Evolutionary conservation across 2,888 invertebrate genomes (phyloP).

Genomic region (Sarcophaga carnaria): DNA sequence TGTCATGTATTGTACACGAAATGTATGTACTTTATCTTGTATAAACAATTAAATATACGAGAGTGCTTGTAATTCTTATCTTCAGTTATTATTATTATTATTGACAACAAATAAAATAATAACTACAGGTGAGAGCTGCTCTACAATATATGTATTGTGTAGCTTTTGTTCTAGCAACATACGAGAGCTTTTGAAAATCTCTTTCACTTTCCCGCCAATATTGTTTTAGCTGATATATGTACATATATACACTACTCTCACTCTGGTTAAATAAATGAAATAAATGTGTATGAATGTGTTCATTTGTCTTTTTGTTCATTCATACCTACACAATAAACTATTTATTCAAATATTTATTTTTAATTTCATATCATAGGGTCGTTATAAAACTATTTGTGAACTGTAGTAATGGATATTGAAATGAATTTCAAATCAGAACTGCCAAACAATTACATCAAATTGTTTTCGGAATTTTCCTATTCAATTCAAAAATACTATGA

Average conservation of each 20-base stretch:
- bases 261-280: not conserved
- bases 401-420: no score
- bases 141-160: not conserved
- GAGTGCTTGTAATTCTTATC: conserved; percentile 48
- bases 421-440: no score
- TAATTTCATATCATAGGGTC: not conserved
- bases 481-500: no score
- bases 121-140: not conserved
- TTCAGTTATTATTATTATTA: not conserved
- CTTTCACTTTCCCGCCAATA: conserved; percentile 11
- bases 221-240: not conserved
- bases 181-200: not conserved
- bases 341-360: not conserved
- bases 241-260: no score
- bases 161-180: not conserved
- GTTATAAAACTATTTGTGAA: not conserved
- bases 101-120: conserved; percentile 27
- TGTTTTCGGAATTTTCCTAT: no score
- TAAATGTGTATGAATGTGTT: not conserved
- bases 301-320: not conserved
- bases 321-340: not conserved
- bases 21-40: conserved; percentile 17
- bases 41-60: conserved; percentile 36
- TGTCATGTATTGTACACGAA: no score
- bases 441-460: no score